These are phyloP conservation scores for Drosophila guanche DNA, from an alignment of 1,140 invertebrate genomes.

Conservation along the genomic window DNA sequence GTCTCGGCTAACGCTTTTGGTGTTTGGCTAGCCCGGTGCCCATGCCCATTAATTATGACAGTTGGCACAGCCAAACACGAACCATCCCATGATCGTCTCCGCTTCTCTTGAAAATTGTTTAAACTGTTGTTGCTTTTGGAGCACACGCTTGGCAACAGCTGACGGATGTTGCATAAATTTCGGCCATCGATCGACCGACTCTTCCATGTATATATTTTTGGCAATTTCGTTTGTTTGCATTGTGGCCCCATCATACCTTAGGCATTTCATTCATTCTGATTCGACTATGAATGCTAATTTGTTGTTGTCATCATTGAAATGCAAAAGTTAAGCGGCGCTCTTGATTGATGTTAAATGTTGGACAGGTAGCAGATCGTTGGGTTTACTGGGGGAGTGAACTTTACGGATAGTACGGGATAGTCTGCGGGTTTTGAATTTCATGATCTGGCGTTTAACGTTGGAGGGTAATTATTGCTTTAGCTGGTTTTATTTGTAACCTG, in stretches of 20 bases:
- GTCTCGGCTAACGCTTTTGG: conserved; percentile 18
- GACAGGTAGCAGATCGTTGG: conserved; percentile 25
- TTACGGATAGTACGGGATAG: neutral
- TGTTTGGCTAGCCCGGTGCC: neutral
- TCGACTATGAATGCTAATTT: conserved; percentile 42
- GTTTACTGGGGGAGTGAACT: conserved; percentile 17
- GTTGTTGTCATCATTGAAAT: conserved; percentile 9
- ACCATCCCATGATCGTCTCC: conserved; percentile 2
- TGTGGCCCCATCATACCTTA: conserved; percentile 53
- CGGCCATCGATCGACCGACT: neutral
- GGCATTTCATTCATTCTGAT: conserved; percentile 54
- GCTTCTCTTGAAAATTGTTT: conserved; percentile 32
- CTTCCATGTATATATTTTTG: conserved; percentile 28
- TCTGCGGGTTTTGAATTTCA: conserved; percentile 15
- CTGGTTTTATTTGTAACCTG: neutral
- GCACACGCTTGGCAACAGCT: conserved; percentile 59
- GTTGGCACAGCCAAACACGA: conserved; percentile 54
- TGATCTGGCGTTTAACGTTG: neutral
- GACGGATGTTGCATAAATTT: conserved; percentile 25
- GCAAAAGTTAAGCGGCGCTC: conserved; percentile 21
- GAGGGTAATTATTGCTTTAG: neutral
- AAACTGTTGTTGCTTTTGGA: conserved; percentile 15
- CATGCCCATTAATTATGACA: conserved; percentile 52
- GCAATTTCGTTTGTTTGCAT: conserved; percentile 13
- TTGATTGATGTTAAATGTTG: conserved; percentile 36